Evolutionary conservation across 2,888 invertebrate species (phyloP), one percentile per base, ranked within the genome.

Genomic region (Drosophila antonietae): DNA sequence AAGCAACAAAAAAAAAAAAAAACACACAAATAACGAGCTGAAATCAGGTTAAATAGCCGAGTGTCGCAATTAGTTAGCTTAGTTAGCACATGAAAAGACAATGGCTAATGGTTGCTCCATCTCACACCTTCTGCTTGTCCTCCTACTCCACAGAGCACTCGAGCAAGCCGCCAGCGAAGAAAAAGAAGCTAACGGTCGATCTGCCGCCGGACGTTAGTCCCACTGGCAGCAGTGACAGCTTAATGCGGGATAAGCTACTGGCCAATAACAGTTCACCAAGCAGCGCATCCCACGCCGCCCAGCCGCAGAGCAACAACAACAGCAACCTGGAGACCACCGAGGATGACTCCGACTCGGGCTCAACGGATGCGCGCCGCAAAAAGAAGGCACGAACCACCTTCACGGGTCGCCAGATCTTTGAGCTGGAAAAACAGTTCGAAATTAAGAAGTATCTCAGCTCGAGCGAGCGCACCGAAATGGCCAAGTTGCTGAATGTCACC

Each of bases 361-460:
- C 94, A 73, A 93, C 93, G 9, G 95, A 95, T 77, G 90, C 92
- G 3, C 75, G 92, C 1, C 95, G 95, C 89, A 95, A 95, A 92
- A 97, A 97, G 93, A 98, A 98, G 92, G 98, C 98, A 0, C 93
- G 98, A 72, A 98, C 98, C 31, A 98, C 98, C 28, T 98, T 98
- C 94, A 98, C 98, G 0, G 98, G 98, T 2, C 93, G 98, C 58
- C 98, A 98, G 94, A 98, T 98, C 92, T 98, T 98, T 93, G 98
- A 98, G 93, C 94, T 99, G 93, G 98, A 98, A 94, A 97, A 98
- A 91, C 96, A 98, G 93, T 98, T 98, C 91, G 98, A 98, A 92
- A 95, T 97, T 86, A 98, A 98, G 94, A 98, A 98, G 93, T 98
- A 98, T 93, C 94, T 98, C 76, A 98, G 98, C 80, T 98, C 98